These are phyloP conservation scores for Pitangus sulphuratus DNA, from an alignment of 2,797 vertebrate species.

Conservation along the genomic window DNA sequence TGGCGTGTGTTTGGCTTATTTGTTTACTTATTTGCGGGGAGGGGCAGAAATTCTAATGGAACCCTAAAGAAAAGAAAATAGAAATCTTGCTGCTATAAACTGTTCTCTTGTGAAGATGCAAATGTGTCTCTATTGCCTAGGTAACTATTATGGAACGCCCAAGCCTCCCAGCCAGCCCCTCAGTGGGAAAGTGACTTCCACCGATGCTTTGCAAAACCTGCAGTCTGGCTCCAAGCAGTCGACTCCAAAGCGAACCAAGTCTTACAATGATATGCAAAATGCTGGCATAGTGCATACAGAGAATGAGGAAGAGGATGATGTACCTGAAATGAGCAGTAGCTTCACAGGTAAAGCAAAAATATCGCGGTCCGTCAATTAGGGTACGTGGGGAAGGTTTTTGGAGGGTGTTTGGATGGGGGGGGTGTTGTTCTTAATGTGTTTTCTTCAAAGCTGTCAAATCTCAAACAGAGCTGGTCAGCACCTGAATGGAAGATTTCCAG, in stretches of 20 bases:
- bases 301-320: slow-evolving; percentile 94
- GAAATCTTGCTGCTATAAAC: neutral
- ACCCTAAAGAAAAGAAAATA: neutral
- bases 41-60: neutral
- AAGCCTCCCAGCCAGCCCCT: slow-evolving; percentile 97
- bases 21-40: slow-evolving; percentile 5
- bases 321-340: slow-evolving; percentile 98
- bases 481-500: neutral
- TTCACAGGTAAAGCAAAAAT: slow-evolving; percentile 88
- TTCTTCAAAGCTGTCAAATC: neutral
- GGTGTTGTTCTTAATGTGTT: neutral
- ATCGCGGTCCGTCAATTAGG: accelerated
- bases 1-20: neutral
- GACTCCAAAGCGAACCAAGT: slow-evolving; percentile 93
- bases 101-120: slow-evolving; percentile 82
- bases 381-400: neutral
- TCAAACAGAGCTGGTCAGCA: neutral
- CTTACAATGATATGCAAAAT: slow-evolving; percentile 99
- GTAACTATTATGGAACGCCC: slow-evolving; percentile 99
- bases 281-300: slow-evolving; percentile 95
- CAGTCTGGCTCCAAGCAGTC: slow-evolving; percentile 91
- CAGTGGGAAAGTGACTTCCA: slow-evolving; percentile 94
- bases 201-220: slow-evolving; percentile 93
- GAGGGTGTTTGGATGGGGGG: neutral
- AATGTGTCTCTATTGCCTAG: slow-evolving; percentile 90